phyloP scores from a whole-genome alignment of 2,888 invertebrate species.

The Scaptomyza reducta region DNA sequence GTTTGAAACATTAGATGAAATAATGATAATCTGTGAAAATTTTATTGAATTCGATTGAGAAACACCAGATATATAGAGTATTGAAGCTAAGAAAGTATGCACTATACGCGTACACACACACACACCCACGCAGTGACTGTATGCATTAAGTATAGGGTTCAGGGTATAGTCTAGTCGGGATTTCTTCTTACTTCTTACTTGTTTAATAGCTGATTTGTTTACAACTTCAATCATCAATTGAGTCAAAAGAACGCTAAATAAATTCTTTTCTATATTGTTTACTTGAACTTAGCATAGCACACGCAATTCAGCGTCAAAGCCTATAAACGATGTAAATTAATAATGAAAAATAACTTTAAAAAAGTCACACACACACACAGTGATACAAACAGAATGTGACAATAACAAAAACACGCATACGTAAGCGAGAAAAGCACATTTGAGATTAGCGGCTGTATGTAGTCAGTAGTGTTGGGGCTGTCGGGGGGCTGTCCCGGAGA shows the following conservation, averaged over 20 bases:
- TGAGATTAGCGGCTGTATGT: constrained; percentile 43
- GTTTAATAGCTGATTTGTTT: constrained; percentile 53
- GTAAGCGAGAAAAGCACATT: constrained; percentile 66
- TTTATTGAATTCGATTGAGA: too few species aligned
- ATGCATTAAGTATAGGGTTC: too few species aligned
- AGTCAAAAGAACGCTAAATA: constrained; percentile 2
- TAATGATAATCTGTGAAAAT: too few species aligned
- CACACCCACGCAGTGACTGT: too few species aligned
- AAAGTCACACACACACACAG: constrained; percentile 9
- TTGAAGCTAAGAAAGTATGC: too few species aligned
- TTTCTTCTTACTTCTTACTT: too few species aligned
- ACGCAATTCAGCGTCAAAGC: constrained; percentile 19
- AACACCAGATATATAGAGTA: too few species aligned
- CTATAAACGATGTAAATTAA: constrained; percentile 62
- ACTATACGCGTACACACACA: too few species aligned
- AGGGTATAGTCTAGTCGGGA: too few species aligned
- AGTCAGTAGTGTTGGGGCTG: not conserved
- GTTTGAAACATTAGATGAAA: too few species aligned
- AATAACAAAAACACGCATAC: constrained; percentile 42
- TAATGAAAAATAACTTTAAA: constrained; percentile 30
- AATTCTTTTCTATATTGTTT: constrained; percentile 28
- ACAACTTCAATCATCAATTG: constrained; percentile 49
- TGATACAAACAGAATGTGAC: constrained; percentile 1
- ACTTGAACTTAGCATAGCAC: constrained; percentile 10
- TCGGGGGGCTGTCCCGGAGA: constrained; percentile 1